These are phyloP conservation scores for Ailurus styani DNA, from an alignment of 2,113 vertebrate genomes.

Conservation along the genomic window DNA sequence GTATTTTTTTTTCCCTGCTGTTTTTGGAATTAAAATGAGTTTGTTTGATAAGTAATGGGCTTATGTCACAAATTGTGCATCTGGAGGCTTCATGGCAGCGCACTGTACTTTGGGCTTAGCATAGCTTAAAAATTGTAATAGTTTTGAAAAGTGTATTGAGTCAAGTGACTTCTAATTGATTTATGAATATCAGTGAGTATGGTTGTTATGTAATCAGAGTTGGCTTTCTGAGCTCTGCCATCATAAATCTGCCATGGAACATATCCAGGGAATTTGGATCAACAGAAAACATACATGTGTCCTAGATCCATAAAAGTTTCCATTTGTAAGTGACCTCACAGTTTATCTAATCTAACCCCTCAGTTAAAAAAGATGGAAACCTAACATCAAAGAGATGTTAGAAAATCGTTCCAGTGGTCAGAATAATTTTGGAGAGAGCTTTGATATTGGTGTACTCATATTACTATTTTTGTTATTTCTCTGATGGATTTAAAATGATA, in stretches of 20 bases:
- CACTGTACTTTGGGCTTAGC: neutral
- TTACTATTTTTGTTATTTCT: neutral
- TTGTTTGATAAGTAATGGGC: neutral
- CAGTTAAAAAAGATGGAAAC: neutral
- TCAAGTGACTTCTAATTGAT: neutral
- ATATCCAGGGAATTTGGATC: neutral
- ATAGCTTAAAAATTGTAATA: neutral
- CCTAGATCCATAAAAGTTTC: neutral
- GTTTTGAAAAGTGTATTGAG: neutral
- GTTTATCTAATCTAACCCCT: neutral
- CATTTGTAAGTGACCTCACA: neutral
- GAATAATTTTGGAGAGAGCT: neutral
- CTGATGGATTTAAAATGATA: neutral
- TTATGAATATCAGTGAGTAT: neutral
- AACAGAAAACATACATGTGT: neutral
- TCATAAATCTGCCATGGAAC: neutral
- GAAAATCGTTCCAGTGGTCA: neutral
- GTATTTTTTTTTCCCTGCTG: neutral
- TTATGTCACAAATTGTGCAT: neutral
- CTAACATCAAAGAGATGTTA: neutral
- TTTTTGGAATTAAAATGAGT: slow-evolving; percentile 14
- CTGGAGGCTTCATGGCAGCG: neutral
- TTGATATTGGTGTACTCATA: neutral
- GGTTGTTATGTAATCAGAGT: neutral
- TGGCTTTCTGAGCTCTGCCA: neutral